Percentiles rank a stretch among this genome's conserved stretches.
Conservation (phyloP, 2,113 vertebrate genomes). For the Gyps fulvus region DNA sequence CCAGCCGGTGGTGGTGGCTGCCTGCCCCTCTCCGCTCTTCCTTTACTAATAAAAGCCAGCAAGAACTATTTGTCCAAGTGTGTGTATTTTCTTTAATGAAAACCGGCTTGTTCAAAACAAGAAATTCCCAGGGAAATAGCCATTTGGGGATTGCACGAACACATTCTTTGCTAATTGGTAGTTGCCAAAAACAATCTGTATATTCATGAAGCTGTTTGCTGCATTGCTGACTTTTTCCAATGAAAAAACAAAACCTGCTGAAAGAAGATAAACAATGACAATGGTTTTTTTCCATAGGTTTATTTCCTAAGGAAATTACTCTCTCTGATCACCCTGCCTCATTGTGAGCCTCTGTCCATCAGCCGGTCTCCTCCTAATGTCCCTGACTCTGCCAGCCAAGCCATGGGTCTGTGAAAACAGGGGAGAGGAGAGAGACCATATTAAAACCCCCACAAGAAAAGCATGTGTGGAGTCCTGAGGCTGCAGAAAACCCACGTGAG, state of each 20-base stretch:
- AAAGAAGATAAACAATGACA: slow-evolving; percentile 28
- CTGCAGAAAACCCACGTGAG: background rate
- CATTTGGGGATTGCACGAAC: background rate
- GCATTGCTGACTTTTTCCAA: slow-evolving; percentile 27
- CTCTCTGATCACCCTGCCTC: background rate
- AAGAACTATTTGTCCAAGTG: background rate
- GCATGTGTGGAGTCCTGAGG: background rate
- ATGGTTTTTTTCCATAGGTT: background rate
- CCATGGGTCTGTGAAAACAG: background rate
- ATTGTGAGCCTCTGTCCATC: background rate
- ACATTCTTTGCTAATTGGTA: slow-evolving; percentile 18
- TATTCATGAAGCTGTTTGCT: slow-evolving; percentile 52
- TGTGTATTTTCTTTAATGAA: background rate
- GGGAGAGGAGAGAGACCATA: background rate
- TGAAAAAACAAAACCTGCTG: slow-evolving; percentile 23
- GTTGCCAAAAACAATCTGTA: slow-evolving; percentile 27
- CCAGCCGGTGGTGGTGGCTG: accelerated
- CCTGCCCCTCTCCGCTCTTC: background rate
- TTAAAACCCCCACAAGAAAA: background rate
- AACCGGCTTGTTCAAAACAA: background rate
- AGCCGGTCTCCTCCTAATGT: background rate
- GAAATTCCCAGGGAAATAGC: slow-evolving; percentile 1
- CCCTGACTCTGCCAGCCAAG: background rate
- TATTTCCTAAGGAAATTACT: background rate
- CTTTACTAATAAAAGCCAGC: background rate